These are phyloP conservation scores for Emydura subglobosa DNA, from an alignment of 2,113 vertebrate genomes.

Conservation along the genomic window DNA sequence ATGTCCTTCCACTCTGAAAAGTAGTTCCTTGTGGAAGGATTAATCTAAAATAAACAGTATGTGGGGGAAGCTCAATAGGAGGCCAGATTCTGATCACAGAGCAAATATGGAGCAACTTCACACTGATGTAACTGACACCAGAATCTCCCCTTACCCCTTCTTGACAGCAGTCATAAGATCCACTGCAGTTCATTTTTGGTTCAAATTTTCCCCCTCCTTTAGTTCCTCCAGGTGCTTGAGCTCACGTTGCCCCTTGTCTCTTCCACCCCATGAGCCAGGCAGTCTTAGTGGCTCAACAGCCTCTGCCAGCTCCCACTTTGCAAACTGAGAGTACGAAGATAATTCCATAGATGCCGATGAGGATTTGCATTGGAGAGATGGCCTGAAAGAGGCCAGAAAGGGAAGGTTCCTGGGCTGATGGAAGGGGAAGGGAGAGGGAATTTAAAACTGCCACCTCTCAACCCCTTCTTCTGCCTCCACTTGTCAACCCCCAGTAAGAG, in stretches of 20 bases:
- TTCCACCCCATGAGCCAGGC: too few relatives aligned
- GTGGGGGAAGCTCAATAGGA: background rate
- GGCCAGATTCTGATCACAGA: background rate
- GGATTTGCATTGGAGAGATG: background rate
- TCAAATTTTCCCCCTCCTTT: background rate
- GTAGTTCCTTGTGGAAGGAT: background rate
- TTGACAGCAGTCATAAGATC: background rate
- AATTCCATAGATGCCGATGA: background rate
- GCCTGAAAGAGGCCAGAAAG: background rate
- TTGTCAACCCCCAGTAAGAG: background rate
- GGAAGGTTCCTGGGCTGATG: background rate
- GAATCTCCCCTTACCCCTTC: background rate
- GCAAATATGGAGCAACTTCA: background rate
- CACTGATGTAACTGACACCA: background rate
- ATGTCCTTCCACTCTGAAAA: background rate
- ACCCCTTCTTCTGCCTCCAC: background rate
- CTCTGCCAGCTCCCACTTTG: background rate
- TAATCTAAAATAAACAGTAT: background rate
- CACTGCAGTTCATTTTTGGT: background rate
- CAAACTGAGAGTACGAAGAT: background rate
- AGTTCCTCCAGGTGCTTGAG: background rate
- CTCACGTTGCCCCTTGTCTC: background rate
- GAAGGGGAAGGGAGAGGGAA: background rate
- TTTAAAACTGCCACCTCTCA: background rate
- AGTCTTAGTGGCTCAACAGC: too few relatives aligned